phyloP scores from a whole-genome alignment of 2,888 invertebrate species.

The Morinoia aosen region DNA sequence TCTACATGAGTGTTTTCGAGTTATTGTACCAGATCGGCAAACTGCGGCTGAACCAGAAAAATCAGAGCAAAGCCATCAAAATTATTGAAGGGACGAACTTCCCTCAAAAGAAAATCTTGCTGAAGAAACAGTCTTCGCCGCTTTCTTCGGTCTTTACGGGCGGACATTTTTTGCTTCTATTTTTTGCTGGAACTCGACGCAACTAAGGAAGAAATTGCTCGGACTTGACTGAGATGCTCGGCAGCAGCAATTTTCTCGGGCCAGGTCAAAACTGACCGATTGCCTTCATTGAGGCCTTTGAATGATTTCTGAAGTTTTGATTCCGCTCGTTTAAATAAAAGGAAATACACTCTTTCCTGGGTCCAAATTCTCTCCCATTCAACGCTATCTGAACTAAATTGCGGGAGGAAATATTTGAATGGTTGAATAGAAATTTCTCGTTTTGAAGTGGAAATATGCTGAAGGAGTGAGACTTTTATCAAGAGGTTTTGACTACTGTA shows the following conservation, averaged over 20 bases:
- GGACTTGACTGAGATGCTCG: neutral
- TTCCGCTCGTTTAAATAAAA: neutral
- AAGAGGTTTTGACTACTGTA: neutral
- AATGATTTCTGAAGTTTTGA: neutral
- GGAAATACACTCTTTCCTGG: neutral
- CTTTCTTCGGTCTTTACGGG: neutral
- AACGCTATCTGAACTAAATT: neutral
- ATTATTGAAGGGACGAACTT: neutral
- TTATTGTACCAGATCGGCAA: neutral
- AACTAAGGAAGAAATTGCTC: neutral
- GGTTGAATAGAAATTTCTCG: neutral
- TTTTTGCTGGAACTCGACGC: neutral
- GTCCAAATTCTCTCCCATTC: neutral
- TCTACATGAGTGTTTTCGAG: neutral
- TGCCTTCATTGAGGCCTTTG: constrained; percentile 36
- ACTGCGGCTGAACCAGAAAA: neutral
- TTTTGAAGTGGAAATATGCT: neutral
- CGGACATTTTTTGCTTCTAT: neutral
- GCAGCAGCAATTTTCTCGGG: constrained; percentile 8
- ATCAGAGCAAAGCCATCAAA: neutral
- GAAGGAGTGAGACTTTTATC: neutral
- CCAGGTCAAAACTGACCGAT: constrained; percentile 25
- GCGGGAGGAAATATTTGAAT: neutral
- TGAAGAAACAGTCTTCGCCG: neutral
- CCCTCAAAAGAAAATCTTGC: neutral